phyloP scores from a whole-genome alignment of 2,113 vertebrate genomes.

The Phalacrocorax aristotelis region DNA sequence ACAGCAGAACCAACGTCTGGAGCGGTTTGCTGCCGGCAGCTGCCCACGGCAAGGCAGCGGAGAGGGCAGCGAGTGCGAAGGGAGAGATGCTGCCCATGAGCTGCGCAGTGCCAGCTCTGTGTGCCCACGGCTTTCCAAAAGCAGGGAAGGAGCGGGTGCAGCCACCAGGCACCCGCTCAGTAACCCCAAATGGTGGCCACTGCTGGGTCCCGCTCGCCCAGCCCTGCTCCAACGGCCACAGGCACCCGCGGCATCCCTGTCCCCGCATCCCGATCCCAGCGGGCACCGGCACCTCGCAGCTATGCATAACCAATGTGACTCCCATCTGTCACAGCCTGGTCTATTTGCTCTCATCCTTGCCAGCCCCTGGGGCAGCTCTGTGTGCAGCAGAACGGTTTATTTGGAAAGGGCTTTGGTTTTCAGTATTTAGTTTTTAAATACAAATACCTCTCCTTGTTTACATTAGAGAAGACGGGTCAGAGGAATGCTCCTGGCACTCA shows the following conservation, averaged over 20 bases:
- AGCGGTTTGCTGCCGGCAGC: background rate
- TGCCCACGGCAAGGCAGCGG: background rate
- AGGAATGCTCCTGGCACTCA: background rate
- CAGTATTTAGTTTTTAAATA: background rate
- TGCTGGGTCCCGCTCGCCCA: rapidly evolving
- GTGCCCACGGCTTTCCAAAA: background rate
- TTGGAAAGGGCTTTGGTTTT: background rate
- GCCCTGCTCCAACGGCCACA: background rate
- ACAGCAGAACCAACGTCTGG: background rate
- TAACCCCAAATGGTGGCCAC: background rate
- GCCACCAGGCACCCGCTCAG: background rate
- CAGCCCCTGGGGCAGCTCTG: background rate
- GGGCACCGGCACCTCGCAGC: background rate
- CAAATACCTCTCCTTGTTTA: background rate
- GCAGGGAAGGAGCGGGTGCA: background rate
- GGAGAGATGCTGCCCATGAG: background rate
- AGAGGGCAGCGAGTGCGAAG: background rate
- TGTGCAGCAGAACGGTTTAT: background rate
- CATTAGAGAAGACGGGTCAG: background rate
- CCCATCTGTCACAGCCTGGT: background rate
- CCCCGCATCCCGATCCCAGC: background rate
- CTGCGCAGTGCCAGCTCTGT: background rate
- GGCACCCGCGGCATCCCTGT: background rate
- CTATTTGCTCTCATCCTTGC: background rate
- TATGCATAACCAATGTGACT: background rate